A percentile compares a stretch with the other conserved stretches of the same genome.
phyloP scores from a whole-genome alignment of 2,113 vertebrate species.

The Phycodurus eques region DNA sequence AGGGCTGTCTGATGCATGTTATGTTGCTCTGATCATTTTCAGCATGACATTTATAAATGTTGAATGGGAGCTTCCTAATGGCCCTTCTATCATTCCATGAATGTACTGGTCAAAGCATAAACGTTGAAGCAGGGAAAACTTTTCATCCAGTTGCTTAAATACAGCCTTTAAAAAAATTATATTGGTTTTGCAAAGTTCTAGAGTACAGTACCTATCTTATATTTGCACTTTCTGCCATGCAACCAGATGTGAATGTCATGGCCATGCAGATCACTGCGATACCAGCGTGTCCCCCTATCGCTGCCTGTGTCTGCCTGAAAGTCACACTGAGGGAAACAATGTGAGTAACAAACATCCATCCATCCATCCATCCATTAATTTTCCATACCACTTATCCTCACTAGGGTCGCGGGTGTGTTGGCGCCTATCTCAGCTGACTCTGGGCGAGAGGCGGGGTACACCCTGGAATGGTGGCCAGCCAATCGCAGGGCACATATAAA shows the following conservation, averaged over 20 bases:
- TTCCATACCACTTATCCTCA: no score
- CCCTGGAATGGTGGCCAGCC: no score
- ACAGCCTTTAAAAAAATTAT: background rate
- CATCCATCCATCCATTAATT: background rate
- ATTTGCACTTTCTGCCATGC: slow-evolving; percentile 12
- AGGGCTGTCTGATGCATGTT: slow-evolving; percentile 52
- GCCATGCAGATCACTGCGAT: slow-evolving; percentile 84
- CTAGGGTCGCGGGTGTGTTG: no score
- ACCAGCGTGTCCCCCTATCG: slow-evolving; percentile 72
- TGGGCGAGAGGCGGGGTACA: no score
- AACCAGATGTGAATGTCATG: slow-evolving; percentile 85
- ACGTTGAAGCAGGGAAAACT: background rate
- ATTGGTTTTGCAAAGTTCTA: background rate
- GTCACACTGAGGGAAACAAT: slow-evolving; percentile 82
- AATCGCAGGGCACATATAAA: no score
- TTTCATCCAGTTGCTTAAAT: background rate
- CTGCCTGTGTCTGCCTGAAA: slow-evolving; percentile 81
- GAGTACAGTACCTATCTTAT: background rate
- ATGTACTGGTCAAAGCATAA: slow-evolving; percentile 4
- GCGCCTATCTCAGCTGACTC: no score
- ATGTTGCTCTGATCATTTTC: slow-evolving; percentile 69
- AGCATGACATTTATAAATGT: slow-evolving; percentile 71
- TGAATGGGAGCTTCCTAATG: slow-evolving; percentile 64
- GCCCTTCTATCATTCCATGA: slow-evolving; percentile 27
- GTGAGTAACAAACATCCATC: slow-evolving; percentile 73